phyloP scores from a whole-genome alignment of 2,888 invertebrate species.

The Ganaspis brasiliensis region DNA sequence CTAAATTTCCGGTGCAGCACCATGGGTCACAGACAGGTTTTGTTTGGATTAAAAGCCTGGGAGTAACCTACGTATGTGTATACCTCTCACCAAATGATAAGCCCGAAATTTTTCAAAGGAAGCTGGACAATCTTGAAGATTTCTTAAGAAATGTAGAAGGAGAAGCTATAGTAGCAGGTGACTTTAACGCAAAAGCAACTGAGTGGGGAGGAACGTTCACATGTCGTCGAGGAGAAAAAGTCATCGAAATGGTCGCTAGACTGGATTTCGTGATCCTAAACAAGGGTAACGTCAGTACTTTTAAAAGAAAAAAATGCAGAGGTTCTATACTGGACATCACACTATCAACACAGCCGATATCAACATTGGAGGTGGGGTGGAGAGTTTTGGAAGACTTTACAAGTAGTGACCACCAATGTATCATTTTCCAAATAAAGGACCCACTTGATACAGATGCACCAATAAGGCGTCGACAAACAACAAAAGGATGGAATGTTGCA shows the following conservation, averaged over 20 bases:
- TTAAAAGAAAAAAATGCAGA: conserved; percentile 50
- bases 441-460: background rate
- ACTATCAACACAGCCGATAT: conserved; percentile 43
- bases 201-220: conserved; percentile 63
- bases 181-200: conserved; percentile 52
- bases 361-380: no score
- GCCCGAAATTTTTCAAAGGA: no score
- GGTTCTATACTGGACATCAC: conserved; percentile 51
- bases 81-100: no score
- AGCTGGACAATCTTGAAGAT: conserved; percentile 48
- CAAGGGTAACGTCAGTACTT: conserved; percentile 44
- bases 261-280: conserved; percentile 52
- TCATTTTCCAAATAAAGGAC: no score
- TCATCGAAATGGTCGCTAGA: conserved; percentile 62
- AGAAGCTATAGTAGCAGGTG: conserved; percentile 47
- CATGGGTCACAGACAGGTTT: no score
- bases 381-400: conserved; percentile 50
- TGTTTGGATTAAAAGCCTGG: no score
- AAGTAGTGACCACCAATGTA: conserved; percentile 55
- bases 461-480: background rate
- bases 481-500: conserved; percentile 37
- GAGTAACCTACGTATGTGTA: no score
- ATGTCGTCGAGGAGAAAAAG: conserved; percentile 57
- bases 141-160: background rate
- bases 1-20: no score